A percentile compares a stretch with the other conserved stretches of the same genome.
Evolutionary conservation across 1,140 invertebrate genomes (phyloP).

Genomic region (Monomorium pharaonis): DNA sequence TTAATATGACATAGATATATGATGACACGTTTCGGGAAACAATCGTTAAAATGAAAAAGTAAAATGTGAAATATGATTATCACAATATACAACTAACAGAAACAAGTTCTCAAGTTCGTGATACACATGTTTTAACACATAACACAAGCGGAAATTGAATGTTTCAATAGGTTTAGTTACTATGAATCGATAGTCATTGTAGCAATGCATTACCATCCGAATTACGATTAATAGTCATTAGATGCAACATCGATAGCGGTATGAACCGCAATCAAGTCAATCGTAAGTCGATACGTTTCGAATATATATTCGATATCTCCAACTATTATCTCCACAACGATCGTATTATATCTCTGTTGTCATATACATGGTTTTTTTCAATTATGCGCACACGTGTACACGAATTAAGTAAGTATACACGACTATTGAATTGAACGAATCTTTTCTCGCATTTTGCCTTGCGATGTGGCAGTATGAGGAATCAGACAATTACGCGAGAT

Average conservation of each 20-base stretch:
- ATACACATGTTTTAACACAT: neutral
- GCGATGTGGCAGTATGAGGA: neutral
- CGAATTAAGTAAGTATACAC: neutral
- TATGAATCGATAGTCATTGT: neutral
- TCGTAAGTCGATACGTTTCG: neutral
- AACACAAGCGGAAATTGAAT: neutral
- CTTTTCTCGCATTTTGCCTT: neutral
- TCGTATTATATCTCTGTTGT: neutral
- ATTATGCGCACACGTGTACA: slow-evolving; percentile 13
- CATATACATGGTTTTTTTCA: neutral
- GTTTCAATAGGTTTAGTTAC: neutral
- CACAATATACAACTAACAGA: neutral
- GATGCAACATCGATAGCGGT: neutral
- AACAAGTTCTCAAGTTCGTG: neutral
- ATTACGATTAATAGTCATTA: slow-evolving; percentile 26
- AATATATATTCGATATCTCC: neutral
- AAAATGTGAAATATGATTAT: slow-evolving; percentile 5
- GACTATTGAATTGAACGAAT: slow-evolving; percentile 6
- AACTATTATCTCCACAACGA: slow-evolving; percentile 10
- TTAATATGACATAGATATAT: neutral
- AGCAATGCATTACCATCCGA: neutral
- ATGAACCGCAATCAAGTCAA: neutral
- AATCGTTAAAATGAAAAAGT: slow-evolving; percentile 10
- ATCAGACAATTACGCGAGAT: slow-evolving; percentile 9
- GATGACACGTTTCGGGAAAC: neutral